These are phyloP conservation scores for Mystacornis crossleyi DNA, from an alignment of 2,113 vertebrate genomes.

Conservation along the genomic window DNA sequence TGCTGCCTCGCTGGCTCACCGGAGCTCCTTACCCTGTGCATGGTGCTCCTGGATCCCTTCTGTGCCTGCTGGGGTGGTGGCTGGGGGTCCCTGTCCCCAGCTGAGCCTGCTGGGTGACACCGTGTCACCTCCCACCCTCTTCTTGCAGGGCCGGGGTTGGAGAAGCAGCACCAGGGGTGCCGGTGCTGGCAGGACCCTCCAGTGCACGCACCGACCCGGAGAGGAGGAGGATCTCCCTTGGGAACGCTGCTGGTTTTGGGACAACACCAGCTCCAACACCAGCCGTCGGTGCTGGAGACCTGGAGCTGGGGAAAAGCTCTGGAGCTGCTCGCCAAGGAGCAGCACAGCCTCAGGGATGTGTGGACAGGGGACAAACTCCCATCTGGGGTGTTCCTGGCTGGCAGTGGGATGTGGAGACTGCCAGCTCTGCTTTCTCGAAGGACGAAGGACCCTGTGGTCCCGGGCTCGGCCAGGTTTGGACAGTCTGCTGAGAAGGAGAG, in stretches of 20 bases:
- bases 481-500: background rate
- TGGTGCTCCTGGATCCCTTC: fast-evolving
- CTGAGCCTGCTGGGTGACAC: background rate
- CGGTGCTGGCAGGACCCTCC: background rate
- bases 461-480: fast-evolving
- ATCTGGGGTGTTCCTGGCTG: background rate
- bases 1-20: fast-evolving
- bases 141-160: background rate
- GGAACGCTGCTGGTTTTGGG: fast-evolving
- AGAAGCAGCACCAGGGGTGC: background rate
- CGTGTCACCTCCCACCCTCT: background rate
- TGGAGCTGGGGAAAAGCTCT: background rate
- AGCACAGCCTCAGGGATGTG: background rate
- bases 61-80: fast-evolving
- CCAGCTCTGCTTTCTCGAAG: background rate
- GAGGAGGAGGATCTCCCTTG: background rate
- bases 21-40: background rate
- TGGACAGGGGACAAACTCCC: background rate
- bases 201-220: fast-evolving
- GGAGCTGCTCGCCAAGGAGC: background rate
- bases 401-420: background rate
- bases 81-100: background rate
- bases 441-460: fast-evolving
- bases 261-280: background rate
- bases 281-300: background rate